Evolutionary conservation across 1,140 invertebrate species (phyloP), one percentile per base, ranked within the genome.

Genomic region (Aleiodes sp.): DNA sequence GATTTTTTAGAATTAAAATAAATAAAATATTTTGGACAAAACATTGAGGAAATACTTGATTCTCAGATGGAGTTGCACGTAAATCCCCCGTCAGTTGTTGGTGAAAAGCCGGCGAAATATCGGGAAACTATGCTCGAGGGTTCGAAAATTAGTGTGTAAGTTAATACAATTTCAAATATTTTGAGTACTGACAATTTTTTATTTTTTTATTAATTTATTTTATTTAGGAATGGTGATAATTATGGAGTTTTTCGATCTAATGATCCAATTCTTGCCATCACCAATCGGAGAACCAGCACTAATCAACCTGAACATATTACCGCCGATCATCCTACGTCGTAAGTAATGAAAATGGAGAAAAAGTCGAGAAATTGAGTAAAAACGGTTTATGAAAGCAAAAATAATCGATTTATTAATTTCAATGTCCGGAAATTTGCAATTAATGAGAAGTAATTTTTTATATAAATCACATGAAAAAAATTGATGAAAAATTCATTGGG

Each of bases 261-360:
- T 60, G 87, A 88, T 71, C 85, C 86, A 4, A 88, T 88, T 37
- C 72, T 87, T 35, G 74, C 80, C 65, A 71, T 84, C 43, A 81
- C 84, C 21, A 86, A 88, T 56, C 31, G 71, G 75, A 77, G n/a
- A 65, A 61, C 16, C 12, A 66, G 28, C 21, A 65, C 65, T 8
- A 52, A 35, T 16, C 68, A 67, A 35, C 61, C 66, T 39, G 62
- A 37, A 61, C 68, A 43, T 7, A 82, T 82, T 56, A 76, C 76
- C 39, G 80, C 86, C 4, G 77, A 84, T 76, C 87, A 89, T 77
- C 84, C 87, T 8, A 88, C 88, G 33, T 87, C 87, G 87, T 89
- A 82, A 88, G 87, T 84, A 70, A 46, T 61, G 64, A 16, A 66
- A 43, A 46, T n/a, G n/a, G n/a, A n/a, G n/a, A n/a, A 67, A 67